Evolutionary conservation across 2,888 invertebrate genomes (phyloP).

Genomic region (Bursaphelenchus okinawaensis): DNA sequence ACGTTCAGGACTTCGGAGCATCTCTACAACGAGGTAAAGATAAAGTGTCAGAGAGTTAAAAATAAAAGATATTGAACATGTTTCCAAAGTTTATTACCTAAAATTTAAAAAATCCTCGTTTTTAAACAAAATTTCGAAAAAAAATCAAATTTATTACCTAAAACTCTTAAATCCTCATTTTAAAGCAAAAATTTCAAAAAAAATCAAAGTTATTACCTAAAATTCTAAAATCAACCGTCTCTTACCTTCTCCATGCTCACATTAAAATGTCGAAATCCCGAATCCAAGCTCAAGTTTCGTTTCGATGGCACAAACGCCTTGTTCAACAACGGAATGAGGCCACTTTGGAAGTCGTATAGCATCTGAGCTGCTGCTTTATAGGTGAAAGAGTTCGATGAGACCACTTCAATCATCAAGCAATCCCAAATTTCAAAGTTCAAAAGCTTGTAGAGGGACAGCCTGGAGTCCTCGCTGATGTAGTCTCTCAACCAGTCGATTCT

Average conservation of each 20-base stretch:
- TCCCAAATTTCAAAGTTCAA: slow-evolving; percentile 32
- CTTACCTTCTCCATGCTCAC: slow-evolving; percentile 22
- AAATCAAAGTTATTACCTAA: no score
- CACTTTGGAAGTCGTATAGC: slow-evolving; percentile 29
- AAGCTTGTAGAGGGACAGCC: slow-evolving; percentile 27
- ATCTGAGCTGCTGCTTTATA: slow-evolving; percentile 32
- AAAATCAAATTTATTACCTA: no score
- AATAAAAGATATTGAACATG: slow-evolving; percentile 14
- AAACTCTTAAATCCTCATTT: no score
- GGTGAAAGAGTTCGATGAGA: slow-evolving; percentile 27
- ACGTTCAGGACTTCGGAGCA: slow-evolving; percentile 29
- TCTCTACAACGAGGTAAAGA: no score
- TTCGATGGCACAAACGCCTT: slow-evolving; percentile 21
- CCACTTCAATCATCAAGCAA: slow-evolving; percentile 17
- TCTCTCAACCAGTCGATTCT: slow-evolving; percentile 21
- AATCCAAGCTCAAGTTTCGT: slow-evolving; percentile 2
- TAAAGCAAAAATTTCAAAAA: no score
- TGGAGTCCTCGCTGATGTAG: slow-evolving; percentile 28
- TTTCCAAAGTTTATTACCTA: background rate
- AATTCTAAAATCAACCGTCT: no score
- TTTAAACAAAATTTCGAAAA: no score
- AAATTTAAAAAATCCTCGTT: no score
- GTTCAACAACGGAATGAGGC: slow-evolving; percentile 32
- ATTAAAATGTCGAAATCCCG: slow-evolving; percentile 18
- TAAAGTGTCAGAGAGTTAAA: no score